These are phyloP conservation scores for Dallia pectoralis DNA, from an alignment of 2,797 vertebrate species.

Conservation along the genomic window DNA sequence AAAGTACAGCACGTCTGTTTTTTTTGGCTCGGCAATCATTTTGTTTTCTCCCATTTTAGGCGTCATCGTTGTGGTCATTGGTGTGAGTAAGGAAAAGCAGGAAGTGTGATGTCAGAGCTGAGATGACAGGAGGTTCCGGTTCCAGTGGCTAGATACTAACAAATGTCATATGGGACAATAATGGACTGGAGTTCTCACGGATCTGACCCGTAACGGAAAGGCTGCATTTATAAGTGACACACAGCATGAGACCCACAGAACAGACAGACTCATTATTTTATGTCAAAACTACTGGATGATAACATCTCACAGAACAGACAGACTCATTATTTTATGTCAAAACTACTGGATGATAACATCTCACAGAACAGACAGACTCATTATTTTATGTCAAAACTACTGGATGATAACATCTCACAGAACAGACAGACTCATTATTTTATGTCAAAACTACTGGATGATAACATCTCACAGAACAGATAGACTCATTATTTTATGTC, in stretches of 20 bases:
- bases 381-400: too few species aligned
- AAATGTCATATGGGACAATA: slow-evolving; percentile 30
- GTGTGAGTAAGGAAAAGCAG: slow-evolving; percentile 13
- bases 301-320: background rate
- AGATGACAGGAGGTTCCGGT: slow-evolving; percentile 55
- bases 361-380: too few species aligned
- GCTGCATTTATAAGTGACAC: slow-evolving; percentile 46
- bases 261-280: background rate
- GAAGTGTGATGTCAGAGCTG: slow-evolving; percentile 58
- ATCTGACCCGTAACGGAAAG: slow-evolving; percentile 40
- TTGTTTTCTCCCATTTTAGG: slow-evolving; percentile 18
- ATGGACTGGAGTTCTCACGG: slow-evolving; percentile 48
- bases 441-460: too few species aligned
- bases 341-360: too few species aligned
- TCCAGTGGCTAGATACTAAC: slow-evolving; percentile 10
- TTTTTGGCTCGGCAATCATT: background rate
- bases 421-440: too few species aligned
- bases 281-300: background rate
- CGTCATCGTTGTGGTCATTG: slow-evolving; percentile 60
- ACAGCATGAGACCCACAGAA: slow-evolving; percentile 26
- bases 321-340: too few species aligned
- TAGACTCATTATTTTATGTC: too few species aligned
- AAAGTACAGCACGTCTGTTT: background rate
- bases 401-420: too few species aligned
- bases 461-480: too few species aligned